Conservation (phyloP, 2,888 invertebrate species). For the Eugnorisma glareosa region DNA sequence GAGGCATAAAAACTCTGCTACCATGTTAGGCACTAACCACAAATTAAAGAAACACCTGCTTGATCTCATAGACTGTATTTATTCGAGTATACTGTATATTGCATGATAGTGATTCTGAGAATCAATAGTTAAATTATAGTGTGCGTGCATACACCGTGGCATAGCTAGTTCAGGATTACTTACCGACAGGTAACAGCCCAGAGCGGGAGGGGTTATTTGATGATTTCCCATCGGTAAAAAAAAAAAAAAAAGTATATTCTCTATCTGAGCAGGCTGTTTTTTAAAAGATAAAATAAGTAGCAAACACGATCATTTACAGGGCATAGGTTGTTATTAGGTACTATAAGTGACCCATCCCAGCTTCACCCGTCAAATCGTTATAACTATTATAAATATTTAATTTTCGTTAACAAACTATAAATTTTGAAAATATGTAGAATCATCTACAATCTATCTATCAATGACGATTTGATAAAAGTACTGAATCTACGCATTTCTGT, state of each 20-base stretch:
- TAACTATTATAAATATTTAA: background rate
- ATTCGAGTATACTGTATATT: background rate
- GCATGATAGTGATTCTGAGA: too few species aligned
- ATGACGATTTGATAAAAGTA: conserved; percentile 25
- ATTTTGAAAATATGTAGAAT: conserved; percentile 38
- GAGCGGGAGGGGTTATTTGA: too few species aligned
- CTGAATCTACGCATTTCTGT: background rate
- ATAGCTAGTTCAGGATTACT: background rate
- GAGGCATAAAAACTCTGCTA: too few species aligned
- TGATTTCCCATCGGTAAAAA: too few species aligned
- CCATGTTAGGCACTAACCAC: too few species aligned
- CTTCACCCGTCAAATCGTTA: background rate
- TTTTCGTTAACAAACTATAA: conserved; percentile 1
- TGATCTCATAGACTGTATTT: background rate
- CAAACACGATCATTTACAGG: background rate
- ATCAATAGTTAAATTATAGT: too few species aligned
- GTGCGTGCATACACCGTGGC: too few species aligned
- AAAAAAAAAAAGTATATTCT: too few species aligned
- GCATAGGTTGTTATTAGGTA: background rate
- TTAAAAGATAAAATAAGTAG: background rate
- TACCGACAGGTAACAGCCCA: too few species aligned
- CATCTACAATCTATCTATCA: conserved; percentile 27
- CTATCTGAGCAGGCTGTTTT: background rate
- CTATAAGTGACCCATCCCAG: too few species aligned
- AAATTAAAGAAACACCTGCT: background rate